phyloP scores from a whole-genome alignment of 2,888 invertebrate genomes.

The Aelia acuminata region DNA sequence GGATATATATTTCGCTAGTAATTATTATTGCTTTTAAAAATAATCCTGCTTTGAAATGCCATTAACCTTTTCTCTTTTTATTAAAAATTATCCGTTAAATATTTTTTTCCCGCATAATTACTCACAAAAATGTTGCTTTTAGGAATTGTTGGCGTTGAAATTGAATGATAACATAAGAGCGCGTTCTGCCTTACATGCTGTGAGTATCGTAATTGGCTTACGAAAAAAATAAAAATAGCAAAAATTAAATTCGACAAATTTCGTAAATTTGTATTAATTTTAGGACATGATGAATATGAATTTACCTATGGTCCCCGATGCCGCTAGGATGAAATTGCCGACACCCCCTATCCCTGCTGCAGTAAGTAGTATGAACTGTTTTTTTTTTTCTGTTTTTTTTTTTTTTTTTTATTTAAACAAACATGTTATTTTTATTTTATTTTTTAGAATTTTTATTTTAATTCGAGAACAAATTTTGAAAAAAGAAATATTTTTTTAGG shows the following conservation, averaged over 20 bases:
- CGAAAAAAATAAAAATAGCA: not conserved
- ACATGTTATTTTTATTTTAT: not conserved
- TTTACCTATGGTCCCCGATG: not conserved
- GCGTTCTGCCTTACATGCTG: constrained; percentile 5
- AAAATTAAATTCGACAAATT: not conserved
- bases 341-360: not conserved
- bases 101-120: constrained; percentile 35
- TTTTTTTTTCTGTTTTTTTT: not conserved
- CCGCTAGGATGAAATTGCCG: not conserved
- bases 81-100: not conserved
- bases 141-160: not conserved
- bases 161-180: not conserved
- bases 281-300: constrained; percentile 7
- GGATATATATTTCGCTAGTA: not conserved
- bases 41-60: not conserved
- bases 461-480: not conserved
- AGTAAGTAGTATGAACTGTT: not conserved
- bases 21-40: not conserved
- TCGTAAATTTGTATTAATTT: constrained; percentile 16
- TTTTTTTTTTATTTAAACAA: not conserved
- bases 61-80: not conserved
- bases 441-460: constrained; percentile 9
- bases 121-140: not conserved
- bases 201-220: constrained; percentile 3
- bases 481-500: constrained; percentile 8